These are phyloP conservation scores for Parauchenoglanis punctatus DNA, from an alignment of 2,797 vertebrate genomes.

Conservation along the genomic window DNA sequence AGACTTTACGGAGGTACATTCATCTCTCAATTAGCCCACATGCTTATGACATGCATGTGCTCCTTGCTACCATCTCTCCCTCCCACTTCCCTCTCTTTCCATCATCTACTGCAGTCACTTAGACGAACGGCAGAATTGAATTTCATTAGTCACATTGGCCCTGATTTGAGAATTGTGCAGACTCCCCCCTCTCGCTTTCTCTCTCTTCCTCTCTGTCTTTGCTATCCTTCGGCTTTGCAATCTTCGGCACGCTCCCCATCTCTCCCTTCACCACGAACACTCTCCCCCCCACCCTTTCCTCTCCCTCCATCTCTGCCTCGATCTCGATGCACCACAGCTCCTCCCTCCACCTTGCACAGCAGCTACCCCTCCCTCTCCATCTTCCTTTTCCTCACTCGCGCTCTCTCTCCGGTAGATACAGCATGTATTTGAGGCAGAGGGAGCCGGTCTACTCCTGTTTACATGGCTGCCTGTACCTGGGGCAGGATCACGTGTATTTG, in stretches of 20 bases:
- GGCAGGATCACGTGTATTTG: conserved; percentile 48
- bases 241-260: conserved; percentile 43
- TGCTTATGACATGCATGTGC: conserved; percentile 38
- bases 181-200: not conserved
- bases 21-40: conserved; percentile 28
- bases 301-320: conserved; percentile 53
- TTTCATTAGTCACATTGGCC: conserved; percentile 57
- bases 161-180: conserved; percentile 56
- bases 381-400: conserved; percentile 47
- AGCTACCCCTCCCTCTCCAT: conserved; percentile 60
- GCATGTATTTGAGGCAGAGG: conserved; percentile 56
- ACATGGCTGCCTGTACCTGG: conserved; percentile 59
- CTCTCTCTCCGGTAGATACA: conserved; percentile 55
- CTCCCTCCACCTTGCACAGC: conserved; percentile 64
- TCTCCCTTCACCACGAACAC: conserved; percentile 7
- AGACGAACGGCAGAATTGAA: conserved; percentile 51
- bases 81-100: conserved; percentile 21
- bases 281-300: conserved; percentile 24
- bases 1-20: conserved; percentile 44
- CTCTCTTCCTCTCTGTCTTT: conserved; percentile 22
- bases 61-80: conserved; percentile 24
- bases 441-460: conserved; percentile 62
- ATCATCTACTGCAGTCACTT: conserved; percentile 44
- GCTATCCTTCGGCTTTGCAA: conserved; percentile 46
- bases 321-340: conserved; percentile 60